Evolutionary conservation across 2,888 invertebrate genomes (phyloP), one percentile per base, ranked within the genome.

Genomic region (Hyles lineata): DNA sequence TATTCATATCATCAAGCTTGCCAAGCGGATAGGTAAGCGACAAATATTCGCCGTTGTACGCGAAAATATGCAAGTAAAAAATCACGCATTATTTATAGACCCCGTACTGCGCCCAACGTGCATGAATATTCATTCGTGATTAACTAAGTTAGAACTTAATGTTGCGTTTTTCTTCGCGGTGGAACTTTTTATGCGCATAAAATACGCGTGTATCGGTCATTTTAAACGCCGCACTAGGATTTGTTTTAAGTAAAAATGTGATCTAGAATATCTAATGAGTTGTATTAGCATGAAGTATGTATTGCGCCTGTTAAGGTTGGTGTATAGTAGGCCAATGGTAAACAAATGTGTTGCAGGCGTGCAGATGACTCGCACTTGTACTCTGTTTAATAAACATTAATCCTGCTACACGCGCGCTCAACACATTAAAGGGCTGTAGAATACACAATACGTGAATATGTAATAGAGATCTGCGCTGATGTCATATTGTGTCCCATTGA

Each of bases 301-400:
- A 55, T 58, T 58, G 35, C 35, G 35, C 17, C 63, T 35, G 67
- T 67, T 72, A 67, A 55, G 67, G 63, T 63, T 23, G 63, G 79
- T 79, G 80, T 80, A 82, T 77, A 79, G 72, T 79, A 79, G 77
- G 73, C 71, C 74, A 82, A 81, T 75, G 75, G 77, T 83, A 88
- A 90, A 87, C 89, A 88, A 80, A 83, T 80, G 82, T 82, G 80
- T 78, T 81, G 79, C 82, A 83, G 79, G 76, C 80, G 83, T 77
- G 82, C 88, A 90, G 83, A 90, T 90, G 90, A 85, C 80, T 85
- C 80, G 83, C 86, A 87, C 83, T 85, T 83, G 85, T 76, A 80
- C 80, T 83, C 79, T 91, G 90, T 92, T 91, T 91, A 85, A 75
- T 87, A 92, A 92, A 92, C 90, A 90, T 79, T 74, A 81, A 78